Evolutionary conservation across 2,888 invertebrate species (phyloP), one percentile per base, ranked within the genome.

Genomic region (Rotaria sp.): DNA sequence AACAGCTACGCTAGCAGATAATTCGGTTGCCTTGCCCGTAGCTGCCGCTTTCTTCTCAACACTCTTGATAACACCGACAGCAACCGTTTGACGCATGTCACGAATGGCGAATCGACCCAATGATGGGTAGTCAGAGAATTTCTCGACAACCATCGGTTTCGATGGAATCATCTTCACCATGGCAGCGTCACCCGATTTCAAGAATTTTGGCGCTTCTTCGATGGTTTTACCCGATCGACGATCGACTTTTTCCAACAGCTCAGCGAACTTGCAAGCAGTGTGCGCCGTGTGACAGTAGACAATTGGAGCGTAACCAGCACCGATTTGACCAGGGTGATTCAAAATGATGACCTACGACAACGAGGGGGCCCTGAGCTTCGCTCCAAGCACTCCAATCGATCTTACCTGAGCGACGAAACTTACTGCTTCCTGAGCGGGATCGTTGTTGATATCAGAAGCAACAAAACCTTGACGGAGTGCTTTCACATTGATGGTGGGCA

Each of bases 231-330:
- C n/a, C n/a, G n/a, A n/a, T n/a, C 99, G 97, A 93, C 98, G 95
- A 93, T 98, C 98, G 89, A 96, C 95, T 93, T 98, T 98, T 92
- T 98, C 96, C 93, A 96, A 95, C 92, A 99, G 96, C 93, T 98
- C 97, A 86, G 95, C 94, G 93, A 99, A 99, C 93, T 98, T 99
- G 94, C 99, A 99, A 90, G 98, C 98, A 93, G 99, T 99, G 93
- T 99, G 99, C 90, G 98, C 97, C 88, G 98, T 99, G 94, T 99
- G 98, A 92, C 99, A 99, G 94, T 99, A 98, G 92, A 99, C 93
- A 89, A 99, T 98, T 88, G 99, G 99, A 88, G 97, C 96, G 93
- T 99, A 99, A 88, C 99, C 99, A 91, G 96, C 96, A 91, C 95
- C 94, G 92, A 99, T 99, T 93, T 98, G 96, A 91, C 98, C 98